Percentiles rank a stretch among this genome's conserved stretches.
phyloP scores from a whole-genome alignment of 2,888 invertebrate genomes.

The Cheiracanthium punctorium region DNA sequence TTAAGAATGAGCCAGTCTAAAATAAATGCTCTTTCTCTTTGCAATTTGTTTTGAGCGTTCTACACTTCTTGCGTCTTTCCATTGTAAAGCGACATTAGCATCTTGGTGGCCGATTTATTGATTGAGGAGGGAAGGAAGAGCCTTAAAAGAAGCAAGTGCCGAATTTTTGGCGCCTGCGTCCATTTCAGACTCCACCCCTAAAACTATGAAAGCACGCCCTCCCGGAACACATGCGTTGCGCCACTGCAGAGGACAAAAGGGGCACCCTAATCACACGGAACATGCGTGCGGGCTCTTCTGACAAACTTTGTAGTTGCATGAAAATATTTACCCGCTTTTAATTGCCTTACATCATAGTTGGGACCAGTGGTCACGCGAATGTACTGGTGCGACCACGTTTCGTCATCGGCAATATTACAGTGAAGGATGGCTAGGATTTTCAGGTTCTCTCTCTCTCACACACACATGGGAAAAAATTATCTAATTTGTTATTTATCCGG shows the following conservation, averaged over 20 bases:
- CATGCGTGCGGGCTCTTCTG: conserved; percentile 21
- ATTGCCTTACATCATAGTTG: background rate
- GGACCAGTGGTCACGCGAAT: background rate
- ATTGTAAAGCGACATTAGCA: conserved; percentile 22
- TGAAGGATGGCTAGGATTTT: too few species aligned
- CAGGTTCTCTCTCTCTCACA: too few species aligned
- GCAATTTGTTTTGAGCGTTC: background rate
- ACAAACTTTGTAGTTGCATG: background rate
- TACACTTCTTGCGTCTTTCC: background rate
- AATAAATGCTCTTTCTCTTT: background rate
- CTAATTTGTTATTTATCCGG: too few species aligned
- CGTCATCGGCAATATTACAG: too few species aligned
- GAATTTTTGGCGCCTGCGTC: conserved; percentile 38
- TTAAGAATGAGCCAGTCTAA: too few species aligned
- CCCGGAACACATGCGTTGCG: conserved; percentile 41
- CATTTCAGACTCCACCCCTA: conserved; percentile 42
- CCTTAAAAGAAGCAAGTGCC: conserved; percentile 3
- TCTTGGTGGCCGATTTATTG: conserved; percentile 60
- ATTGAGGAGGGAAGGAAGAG: conserved; percentile 24
- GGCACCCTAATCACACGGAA: conserved; percentile 27
- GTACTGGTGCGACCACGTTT: too few species aligned
- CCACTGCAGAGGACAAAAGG: conserved; percentile 48
- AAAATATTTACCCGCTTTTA: conserved; percentile 15
- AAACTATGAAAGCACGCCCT: conserved; percentile 59
- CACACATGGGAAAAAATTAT: too few species aligned